Conservation (phyloP, 2,113 vertebrate genomes). For the Canis aureus region DNA sequence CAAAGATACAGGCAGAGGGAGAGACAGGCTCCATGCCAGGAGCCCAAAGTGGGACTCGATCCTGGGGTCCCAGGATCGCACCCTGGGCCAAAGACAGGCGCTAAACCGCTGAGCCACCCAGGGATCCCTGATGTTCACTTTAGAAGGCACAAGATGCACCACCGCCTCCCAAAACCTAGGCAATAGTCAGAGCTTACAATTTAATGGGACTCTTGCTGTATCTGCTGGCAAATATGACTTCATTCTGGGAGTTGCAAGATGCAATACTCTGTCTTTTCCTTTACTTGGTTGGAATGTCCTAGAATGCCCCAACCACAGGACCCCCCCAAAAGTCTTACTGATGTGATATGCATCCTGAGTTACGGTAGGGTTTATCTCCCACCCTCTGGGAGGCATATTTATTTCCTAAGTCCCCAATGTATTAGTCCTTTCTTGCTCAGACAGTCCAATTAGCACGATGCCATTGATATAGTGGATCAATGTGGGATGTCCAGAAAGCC, state of each 20-base stretch:
- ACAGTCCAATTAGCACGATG: too few relatives aligned
- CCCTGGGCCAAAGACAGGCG: too few relatives aligned
- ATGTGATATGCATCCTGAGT: neutral
- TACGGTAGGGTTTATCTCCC: neutral
- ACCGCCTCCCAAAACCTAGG: neutral
- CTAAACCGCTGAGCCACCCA: too few relatives aligned
- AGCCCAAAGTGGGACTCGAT: too few relatives aligned
- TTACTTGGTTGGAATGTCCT: neutral
- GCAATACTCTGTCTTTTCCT: neutral
- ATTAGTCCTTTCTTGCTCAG: neutral
- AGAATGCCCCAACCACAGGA: neutral
- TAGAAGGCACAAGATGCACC: neutral
- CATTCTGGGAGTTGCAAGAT: neutral
- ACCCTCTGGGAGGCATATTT: neutral
- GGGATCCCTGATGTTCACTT: neutral
- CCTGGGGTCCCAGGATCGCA: too few relatives aligned
- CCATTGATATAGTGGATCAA: neutral
- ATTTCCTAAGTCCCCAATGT: neutral
- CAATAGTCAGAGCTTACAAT: neutral
- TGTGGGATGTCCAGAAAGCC: neutral
- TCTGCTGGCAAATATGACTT: neutral
- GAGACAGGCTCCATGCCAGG: too few relatives aligned
- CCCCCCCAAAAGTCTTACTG: neutral
- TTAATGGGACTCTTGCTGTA: neutral
- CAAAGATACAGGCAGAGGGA: too few relatives aligned